A percentile compares a stretch with the other conserved stretches of the same genome.
Conservation (phyloP, 2,888 invertebrate genomes). For the Caenorhabditis imperialis region DNA sequence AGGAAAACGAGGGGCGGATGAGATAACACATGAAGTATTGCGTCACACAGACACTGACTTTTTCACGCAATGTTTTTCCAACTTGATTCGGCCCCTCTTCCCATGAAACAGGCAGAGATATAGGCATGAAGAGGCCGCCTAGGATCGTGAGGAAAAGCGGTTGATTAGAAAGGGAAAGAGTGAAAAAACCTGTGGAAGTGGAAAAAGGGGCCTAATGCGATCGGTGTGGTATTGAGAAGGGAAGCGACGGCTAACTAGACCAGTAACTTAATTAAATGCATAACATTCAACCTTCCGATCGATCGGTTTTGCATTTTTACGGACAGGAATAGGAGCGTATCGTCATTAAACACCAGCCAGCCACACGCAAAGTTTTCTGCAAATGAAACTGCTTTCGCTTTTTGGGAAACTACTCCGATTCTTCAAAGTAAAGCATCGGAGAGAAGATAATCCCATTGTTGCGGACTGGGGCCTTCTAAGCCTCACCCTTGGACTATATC, state of each 20-base stretch:
- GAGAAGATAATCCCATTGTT: conserved; percentile 45
- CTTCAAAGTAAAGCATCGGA: conserved; percentile 36
- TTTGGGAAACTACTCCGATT: conserved; percentile 28
- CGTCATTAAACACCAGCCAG: conserved; percentile 51
- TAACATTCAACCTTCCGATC: background rate
- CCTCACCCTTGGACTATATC: conserved; percentile 7
- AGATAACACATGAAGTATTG: conserved; percentile 54
- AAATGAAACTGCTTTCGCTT: conserved; percentile 58
- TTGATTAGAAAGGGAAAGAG: conserved; percentile 15
- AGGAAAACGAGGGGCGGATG: conserved; percentile 32
- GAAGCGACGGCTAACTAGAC: conserved; percentile 2
- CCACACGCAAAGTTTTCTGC: conserved; percentile 46
- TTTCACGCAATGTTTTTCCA: conserved; percentile 51
- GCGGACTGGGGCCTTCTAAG: conserved; percentile 28
- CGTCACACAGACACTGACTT: conserved; percentile 45
- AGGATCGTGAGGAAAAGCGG: conserved; percentile 9
- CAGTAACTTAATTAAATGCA: conserved; percentile 47
- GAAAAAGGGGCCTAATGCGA: background rate
- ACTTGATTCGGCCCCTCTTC: conserved; percentile 37
- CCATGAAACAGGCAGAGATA: conserved; percentile 16
- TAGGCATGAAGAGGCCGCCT: conserved; percentile 1
- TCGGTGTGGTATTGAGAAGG: background rate
- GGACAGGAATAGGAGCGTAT: conserved; percentile 49
- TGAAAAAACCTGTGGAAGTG: conserved; percentile 11
- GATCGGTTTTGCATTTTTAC: conserved; percentile 32